Base-by-base conservation (phyloP, 2,797 vertebrate genomes). In the Sebastes paucispinis region DNA sequence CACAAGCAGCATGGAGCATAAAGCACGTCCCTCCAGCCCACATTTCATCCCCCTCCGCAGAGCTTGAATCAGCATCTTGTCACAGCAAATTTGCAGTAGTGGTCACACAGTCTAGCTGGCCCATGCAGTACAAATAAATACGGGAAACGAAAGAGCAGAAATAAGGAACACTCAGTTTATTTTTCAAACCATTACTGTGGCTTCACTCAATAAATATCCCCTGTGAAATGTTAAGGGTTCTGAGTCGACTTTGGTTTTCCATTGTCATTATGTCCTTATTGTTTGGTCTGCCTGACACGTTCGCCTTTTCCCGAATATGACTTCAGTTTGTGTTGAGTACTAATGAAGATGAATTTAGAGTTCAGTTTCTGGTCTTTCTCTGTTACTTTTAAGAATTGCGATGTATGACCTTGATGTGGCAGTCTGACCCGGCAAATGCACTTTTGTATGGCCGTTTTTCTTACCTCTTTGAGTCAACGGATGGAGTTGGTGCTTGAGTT, bases 121-220 rank as follows among this genome's bases (percentile, higher is more conserved):
- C 79, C 54, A 74, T 20, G 43, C 76, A 80, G 84, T 70, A 55
- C 81, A 91, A 91, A 93, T 91, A 93, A 94, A 93, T 90, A 84
- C 25, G 20, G 75, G 82, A 89, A 91, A 81, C 57, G 62, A 79
- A 85, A 84, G 60, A 84, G 52, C 75, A 82, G 75, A 90, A 91
- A 87, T 87, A 72, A 76, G 79, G 72, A 87, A 82, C 39, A 80
- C 67, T 73, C 75, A 1, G 84, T 89, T 92, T 92, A 81, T 90
- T 91, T 91, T 91, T 81, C 39, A 72, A 88, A 80, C 84, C 76
- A 77, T 91, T 76, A 80, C 85, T 90, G 90, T 88, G 88, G 92
- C 92, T 93, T 89, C 79, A 87, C 89, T 91, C 88, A 88, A 90
- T 92, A 93, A 85, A 93, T 91, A 79, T 89, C 76, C 82, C 24